Percentiles rank a stretch among this genome's conserved stretches.
phyloP scores from a whole-genome alignment of 1,140 invertebrate genomes.

The Popillia japonica region DNA sequence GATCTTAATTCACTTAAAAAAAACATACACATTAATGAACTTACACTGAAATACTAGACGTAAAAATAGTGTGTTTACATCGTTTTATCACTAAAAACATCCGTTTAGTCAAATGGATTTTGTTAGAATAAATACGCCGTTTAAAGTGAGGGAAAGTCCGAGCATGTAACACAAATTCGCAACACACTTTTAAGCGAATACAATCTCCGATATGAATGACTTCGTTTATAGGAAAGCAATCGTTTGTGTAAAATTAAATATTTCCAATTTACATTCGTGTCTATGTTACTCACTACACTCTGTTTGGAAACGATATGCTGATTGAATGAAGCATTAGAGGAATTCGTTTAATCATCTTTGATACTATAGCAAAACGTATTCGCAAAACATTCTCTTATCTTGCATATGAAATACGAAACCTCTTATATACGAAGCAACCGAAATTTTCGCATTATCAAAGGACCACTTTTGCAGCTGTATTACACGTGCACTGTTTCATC shows the following conservation, averaged over 20 bases:
- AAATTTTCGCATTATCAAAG: too few species aligned
- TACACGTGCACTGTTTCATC: too few species aligned
- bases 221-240: neutral
- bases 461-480: too few species aligned
- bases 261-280: neutral
- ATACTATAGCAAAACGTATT: too few species aligned
- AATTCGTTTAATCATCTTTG: too few species aligned
- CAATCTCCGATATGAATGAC: neutral
- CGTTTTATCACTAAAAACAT: neutral
- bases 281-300: neutral
- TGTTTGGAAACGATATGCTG: too few species aligned
- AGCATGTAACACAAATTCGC: neutral
- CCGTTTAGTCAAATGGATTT: constrained; percentile 1
- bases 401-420: too few species aligned
- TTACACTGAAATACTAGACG: neutral
- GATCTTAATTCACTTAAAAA: neutral
- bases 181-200: constrained; percentile 12
- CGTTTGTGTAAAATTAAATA: neutral
- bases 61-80: neutral
- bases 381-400: too few species aligned
- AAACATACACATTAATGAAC: neutral
- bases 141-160: constrained; percentile 8
- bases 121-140: neutral
- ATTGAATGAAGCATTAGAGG: too few species aligned
- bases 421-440: too few species aligned